Percentiles rank a stretch among this genome's conserved stretches.
Evolutionary conservation across 2,888 invertebrate species (phyloP).

Genomic region (Eustalomyia histrio): DNA sequence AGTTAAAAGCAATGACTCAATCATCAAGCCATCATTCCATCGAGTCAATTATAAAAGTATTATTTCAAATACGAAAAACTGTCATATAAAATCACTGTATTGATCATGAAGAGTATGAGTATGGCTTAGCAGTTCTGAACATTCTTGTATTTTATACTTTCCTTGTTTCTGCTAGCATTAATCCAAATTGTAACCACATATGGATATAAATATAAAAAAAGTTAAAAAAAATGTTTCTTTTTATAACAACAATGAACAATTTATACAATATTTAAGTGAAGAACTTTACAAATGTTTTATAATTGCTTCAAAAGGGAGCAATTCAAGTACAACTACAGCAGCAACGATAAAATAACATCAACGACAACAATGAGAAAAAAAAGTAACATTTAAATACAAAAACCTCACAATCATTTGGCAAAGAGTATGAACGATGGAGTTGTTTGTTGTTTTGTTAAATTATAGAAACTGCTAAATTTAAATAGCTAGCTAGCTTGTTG

Average conservation of each 20-base stretch:
- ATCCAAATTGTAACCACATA: conserved; percentile 10
- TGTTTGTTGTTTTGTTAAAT: conserved; percentile 10
- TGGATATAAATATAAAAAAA: background rate
- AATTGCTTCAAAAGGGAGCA: conserved; percentile 30
- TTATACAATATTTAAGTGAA: conserved; percentile 17
- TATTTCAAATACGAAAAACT: too few relatives aligned
- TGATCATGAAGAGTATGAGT: too few relatives aligned
- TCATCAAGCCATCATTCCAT: too few relatives aligned
- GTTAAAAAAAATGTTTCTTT: background rate
- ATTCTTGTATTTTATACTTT: too few relatives aligned
- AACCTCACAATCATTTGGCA: conserved; percentile 25
- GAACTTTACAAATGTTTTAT: conserved; percentile 36
- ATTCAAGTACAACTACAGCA: background rate
- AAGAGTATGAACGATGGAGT: conserved; percentile 9
- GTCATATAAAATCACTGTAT: too few relatives aligned
- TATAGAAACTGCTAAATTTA: background rate
- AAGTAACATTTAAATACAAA: background rate
- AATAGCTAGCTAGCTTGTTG: conserved; percentile 11
- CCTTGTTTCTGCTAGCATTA: too few relatives aligned
- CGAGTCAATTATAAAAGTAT: too few relatives aligned
- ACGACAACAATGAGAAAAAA: background rate
- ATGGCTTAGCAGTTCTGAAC: too few relatives aligned
- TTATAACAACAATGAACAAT: conserved; percentile 7
- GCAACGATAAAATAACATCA: background rate
- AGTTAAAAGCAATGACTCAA: too few relatives aligned